Conservation (phyloP, 2,113 vertebrate genomes). For the Alectura lathami region DNA sequence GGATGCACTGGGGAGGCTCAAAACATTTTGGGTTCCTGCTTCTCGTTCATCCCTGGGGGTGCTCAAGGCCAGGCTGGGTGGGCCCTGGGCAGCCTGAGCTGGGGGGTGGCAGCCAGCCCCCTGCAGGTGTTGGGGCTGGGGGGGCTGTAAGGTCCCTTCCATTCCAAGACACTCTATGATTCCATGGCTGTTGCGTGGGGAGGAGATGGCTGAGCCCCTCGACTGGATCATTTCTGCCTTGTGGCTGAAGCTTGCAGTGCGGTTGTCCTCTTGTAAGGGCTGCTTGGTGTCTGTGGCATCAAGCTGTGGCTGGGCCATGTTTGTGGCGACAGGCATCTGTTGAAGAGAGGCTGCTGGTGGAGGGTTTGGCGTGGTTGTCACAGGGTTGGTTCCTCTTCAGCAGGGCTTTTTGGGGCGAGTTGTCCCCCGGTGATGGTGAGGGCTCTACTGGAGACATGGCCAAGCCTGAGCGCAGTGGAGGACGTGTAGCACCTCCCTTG, state of each 20-base stretch:
- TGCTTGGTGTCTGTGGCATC: background rate
- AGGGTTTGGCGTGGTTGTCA: background rate
- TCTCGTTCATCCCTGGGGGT: background rate
- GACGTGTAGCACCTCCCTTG: background rate
- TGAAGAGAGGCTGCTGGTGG: background rate
- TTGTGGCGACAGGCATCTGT: background rate
- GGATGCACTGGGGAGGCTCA: background rate
- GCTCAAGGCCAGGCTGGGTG: background rate
- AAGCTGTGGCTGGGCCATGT: background rate
- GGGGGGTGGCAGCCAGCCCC: background rate
- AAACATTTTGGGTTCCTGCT: background rate
- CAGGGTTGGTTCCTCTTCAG: background rate
- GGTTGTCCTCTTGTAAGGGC: background rate
- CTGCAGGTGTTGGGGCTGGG: background rate
- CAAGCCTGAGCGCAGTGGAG: background rate
- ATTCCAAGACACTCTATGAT: too few relatives aligned
- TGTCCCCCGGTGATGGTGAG: background rate
- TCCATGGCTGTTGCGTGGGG: rapidly evolving
- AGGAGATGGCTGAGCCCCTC: background rate
- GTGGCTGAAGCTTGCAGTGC: background rate
- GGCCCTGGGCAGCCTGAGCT: background rate
- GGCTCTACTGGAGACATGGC: background rate
- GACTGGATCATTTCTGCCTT: background rate
- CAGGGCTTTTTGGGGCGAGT: background rate
- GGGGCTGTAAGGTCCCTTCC: background rate